Percentiles rank a stretch among this genome's conserved stretches.
Conservation (phyloP, 2,797 vertebrate genomes). For the Diglossa cyanea region DNA sequence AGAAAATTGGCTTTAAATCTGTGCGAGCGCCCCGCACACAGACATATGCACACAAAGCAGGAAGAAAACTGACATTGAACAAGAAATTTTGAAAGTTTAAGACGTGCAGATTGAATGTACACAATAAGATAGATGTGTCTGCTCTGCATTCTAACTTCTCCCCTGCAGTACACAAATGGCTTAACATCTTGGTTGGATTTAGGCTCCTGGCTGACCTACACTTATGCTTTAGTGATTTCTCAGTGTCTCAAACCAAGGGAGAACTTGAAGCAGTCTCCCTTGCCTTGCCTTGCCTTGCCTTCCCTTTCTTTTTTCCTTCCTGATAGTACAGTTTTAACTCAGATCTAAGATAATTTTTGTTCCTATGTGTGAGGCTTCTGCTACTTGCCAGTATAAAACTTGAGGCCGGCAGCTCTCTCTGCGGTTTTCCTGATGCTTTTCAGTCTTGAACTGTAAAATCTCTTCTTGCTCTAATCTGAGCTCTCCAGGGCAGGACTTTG, state of each 20-base stretch:
- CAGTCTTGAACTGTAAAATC: not conserved
- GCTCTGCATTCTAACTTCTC: not conserved
- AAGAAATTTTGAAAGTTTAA: constrained; percentile 44
- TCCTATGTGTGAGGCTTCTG: not conserved
- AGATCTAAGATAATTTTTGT: not conserved
- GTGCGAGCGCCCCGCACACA: not conserved
- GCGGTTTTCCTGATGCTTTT: not conserved
- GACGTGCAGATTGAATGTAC: not conserved
- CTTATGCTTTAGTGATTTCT: not conserved
- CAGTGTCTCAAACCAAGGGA: not conserved
- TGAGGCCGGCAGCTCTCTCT: not conserved
- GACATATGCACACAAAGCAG: not conserved
- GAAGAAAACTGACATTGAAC: not conserved
- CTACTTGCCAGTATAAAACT: not conserved
- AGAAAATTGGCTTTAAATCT: constrained; percentile 36
- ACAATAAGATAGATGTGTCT: constrained; percentile 3
- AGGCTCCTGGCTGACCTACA: not conserved
- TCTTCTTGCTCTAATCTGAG: not conserved
- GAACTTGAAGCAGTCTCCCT: not conserved
- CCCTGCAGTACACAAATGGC: not conserved
- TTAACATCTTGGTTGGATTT: not conserved
- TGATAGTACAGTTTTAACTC: not conserved
- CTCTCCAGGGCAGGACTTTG: not conserved
- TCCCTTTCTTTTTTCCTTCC: not conserved
- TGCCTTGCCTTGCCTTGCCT: too few species aligned